Evolutionary conservation across 2,113 vertebrate species (phyloP), one percentile per base, ranked within the genome.

Genomic region (Cardinalis cardinalis): DNA sequence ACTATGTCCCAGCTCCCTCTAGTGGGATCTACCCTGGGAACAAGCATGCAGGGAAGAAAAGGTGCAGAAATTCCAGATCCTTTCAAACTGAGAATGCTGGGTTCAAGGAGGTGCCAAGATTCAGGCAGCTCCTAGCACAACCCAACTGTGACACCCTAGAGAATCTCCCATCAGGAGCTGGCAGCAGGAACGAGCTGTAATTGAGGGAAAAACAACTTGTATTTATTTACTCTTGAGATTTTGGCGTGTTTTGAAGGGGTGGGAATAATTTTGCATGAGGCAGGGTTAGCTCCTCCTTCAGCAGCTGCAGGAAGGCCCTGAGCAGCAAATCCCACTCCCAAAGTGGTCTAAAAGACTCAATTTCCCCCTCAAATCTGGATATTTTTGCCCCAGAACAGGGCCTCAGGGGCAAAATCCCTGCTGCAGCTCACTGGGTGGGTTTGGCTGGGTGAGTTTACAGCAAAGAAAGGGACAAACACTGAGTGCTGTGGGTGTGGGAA

Each of bases 1-100:
- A 55, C 81, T 93, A 56, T 65, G 14, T 89, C 95, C 87, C 91
- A 87, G 95, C 94, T 95, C 94, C 89, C 95, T 95, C 91, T 94
- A 90, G 95, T 87, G 94, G 94, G 94, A 82, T 82, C 49, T 38
- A 7, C 9, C 23, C 49, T 2, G 1, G 65, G 21, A 81, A 71
- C 38, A 88, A 52, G n/a, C 53, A 59, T 2, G 6, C 4, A 7
- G 25, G 38, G 48, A 66, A 49, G 14, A 31, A 60, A 87, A 78
- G 18, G 49, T 56, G 49, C n/a, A 40, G 76, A 60, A 80, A 70
- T 76, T 41, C 74, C 38, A 7, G 17, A 36, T 87, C 38, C 36
- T 79, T 68, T 71, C 78, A 32, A 26, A 48, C 16, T 63, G 79
- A 63, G n/a, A 60, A 29, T 8, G 13, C 5, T 26, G 8, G 2